These are phyloP conservation scores for Tribolium castaneum DNA, from an alignment of 1,140 invertebrate species.

Conservation along the genomic window DNA sequence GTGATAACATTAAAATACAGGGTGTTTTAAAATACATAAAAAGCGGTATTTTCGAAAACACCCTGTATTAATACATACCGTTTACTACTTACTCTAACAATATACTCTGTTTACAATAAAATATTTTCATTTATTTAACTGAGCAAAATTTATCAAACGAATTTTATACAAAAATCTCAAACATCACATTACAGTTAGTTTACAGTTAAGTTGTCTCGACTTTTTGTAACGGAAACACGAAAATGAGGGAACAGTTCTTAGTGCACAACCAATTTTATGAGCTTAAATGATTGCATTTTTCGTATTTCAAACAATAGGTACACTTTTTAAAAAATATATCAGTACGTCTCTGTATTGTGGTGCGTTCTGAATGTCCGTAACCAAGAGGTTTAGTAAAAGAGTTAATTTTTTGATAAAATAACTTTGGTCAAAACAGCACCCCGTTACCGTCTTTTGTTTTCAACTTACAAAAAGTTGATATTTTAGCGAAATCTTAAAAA, in stretches of 20 bases:
- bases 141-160: conserved; percentile 31
- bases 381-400: too few relatives aligned
- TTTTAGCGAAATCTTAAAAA: too few relatives aligned
- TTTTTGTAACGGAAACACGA: not conserved
- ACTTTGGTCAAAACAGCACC: too few relatives aligned
- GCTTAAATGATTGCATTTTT: conserved; percentile 32
- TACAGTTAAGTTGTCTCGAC: not conserved
- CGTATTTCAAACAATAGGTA: conserved; percentile 17
- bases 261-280: conserved; percentile 28
- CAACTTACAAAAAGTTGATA: too few relatives aligned
- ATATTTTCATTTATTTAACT: conserved; percentile 29
- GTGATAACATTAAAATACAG: conserved; percentile 47
- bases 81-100: conserved; percentile 27
- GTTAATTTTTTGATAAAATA: too few relatives aligned
- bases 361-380: too few relatives aligned
- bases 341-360: not conserved
- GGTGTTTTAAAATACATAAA: conserved; percentile 17
- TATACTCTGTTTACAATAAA: conserved; percentile 31
- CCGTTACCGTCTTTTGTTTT: too few relatives aligned
- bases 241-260: not conserved
- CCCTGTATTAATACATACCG: conserved; percentile 20
- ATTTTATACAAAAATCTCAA: conserved; percentile 20
- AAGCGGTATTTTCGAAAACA: conserved; percentile 5
- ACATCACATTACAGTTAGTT: conserved; percentile 26
- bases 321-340: conserved; percentile 22